A percentile compares a stretch with the other conserved stretches of the same genome.
phyloP scores from a whole-genome alignment of 2,113 vertebrate genomes.

The Burhinus oedicnemus region DNA sequence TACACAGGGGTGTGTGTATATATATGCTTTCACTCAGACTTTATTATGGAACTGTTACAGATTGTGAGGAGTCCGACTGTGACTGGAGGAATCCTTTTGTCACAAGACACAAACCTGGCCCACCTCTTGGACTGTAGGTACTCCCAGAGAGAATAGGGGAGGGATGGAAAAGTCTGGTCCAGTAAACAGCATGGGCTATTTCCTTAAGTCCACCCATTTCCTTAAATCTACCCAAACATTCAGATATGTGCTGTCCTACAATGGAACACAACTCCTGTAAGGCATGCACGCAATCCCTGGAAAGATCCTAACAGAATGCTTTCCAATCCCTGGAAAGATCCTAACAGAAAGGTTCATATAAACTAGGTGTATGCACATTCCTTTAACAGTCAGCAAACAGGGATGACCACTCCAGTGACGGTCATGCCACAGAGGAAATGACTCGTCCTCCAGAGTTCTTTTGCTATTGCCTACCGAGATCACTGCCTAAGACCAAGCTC shows the following conservation, averaged over 20 bases:
- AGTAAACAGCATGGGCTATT: too few relatives aligned
- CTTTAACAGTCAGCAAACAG: background rate
- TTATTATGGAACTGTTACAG: background rate
- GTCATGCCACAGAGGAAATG: background rate
- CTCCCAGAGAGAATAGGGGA: background rate
- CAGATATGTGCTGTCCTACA: background rate
- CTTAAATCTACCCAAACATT: background rate
- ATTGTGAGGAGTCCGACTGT: background rate
- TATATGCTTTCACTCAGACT: background rate
- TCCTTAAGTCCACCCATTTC: background rate
- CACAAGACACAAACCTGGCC: background rate
- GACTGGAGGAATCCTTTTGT: background rate
- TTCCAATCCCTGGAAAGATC: background rate
- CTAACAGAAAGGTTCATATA: background rate
- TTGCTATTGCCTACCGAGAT: background rate
- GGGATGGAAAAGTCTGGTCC: background rate
- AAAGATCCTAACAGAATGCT: background rate
- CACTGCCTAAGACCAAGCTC: background rate
- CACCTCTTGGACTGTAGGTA: background rate
- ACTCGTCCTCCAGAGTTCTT: background rate
- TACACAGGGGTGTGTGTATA: fast-evolving
- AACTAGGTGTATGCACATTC: background rate
- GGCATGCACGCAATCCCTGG: fast-evolving
- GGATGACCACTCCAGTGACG: background rate
- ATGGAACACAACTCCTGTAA: fast-evolving